Base-by-base conservation (phyloP, 2,797 vertebrate species). In the Syngnathus acus region DNA sequence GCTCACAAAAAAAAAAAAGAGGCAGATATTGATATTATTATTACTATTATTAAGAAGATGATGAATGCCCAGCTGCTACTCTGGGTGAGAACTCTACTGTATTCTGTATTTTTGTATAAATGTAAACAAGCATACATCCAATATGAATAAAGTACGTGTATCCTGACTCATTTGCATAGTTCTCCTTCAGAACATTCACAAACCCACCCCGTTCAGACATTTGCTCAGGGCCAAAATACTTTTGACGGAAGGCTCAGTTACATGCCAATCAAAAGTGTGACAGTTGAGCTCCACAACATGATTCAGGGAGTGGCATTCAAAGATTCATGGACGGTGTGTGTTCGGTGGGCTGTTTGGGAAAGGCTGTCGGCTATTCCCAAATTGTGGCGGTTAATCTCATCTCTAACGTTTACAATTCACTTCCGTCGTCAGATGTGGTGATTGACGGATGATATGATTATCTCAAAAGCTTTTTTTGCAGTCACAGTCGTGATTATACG, bases 21-120 rank as follows among this genome's bases (percentile, higher is more conserved):
- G 77, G 72, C 80, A 84, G 80, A 87, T 86, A 75, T 87, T 87
- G 42, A 45, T 45, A 45, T 62, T 39, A 62, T 21, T 23, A 26
- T 42, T 5, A 89, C 9, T 19, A 39, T 38, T 5, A 21, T 21
- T 42, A 42, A 11, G 40, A 43, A 43, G 40, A 61, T 61, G n/a
- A 61, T 62, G 60, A 62, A 45, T 87, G 72, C 87, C 88, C 79
- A 47, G 88, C 79, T 81, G 74, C 80, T 85, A 76, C 77, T 83
- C 87, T 86, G 89, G 89, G 86, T 84, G 75, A 89, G 48, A 86
- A 86, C 82, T 88, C 89, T 89, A 89, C 90, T 91, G 87, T 90
- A 89, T 89, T 91, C 85, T 91, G 90, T 91, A 91, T 91, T 92
- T 90, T 92, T 91, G 88, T 92, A 91, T 89, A 88, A 90, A 91